These are phyloP conservation scores for Yasuhikotakia modesta DNA, from an alignment of 2,797 vertebrate genomes.

Conservation along the genomic window DNA sequence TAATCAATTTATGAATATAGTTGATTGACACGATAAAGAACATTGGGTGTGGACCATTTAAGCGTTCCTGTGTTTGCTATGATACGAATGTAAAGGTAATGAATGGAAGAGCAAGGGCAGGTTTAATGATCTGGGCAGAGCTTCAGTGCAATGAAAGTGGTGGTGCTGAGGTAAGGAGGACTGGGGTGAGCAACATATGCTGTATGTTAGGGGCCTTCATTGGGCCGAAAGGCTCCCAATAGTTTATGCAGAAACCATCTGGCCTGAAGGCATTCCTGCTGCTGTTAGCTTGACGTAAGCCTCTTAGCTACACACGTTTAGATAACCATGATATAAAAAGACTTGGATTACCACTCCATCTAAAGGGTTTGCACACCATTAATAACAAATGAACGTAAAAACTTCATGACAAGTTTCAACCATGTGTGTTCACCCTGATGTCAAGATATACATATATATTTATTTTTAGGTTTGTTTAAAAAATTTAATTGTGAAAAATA, in stretches of 20 bases:
- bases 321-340: conserved; percentile 63
- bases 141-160: conserved; percentile 28
- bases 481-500: conserved; percentile 76
- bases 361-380: conserved; percentile 65
- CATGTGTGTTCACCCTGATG: conserved; percentile 80
- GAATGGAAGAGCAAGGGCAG: not conserved
- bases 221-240: conserved; percentile 53
- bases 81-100: conserved; percentile 35
- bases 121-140: conserved; percentile 41
- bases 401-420: conserved; percentile 71
- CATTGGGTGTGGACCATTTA: too few relatives aligned
- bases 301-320: conserved; percentile 69
- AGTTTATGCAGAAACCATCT: conserved; percentile 67
- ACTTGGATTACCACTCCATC: conserved; percentile 68
- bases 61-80: conserved; percentile 7
- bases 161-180: conserved; percentile 51
- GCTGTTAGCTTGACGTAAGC: conserved; percentile 63
- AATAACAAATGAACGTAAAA: conserved; percentile 67
- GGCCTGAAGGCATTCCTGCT: conserved; percentile 69
- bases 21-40: too few relatives aligned
- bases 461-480: conserved; percentile 64
- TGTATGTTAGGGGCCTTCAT: conserved; percentile 61
- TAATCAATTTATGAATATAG: conserved; percentile 20
- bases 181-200: conserved; percentile 58
- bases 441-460: conserved; percentile 80